Evolutionary conservation across 2,113 vertebrate species (phyloP).

Genomic region (Ochotona princeps): DNA sequence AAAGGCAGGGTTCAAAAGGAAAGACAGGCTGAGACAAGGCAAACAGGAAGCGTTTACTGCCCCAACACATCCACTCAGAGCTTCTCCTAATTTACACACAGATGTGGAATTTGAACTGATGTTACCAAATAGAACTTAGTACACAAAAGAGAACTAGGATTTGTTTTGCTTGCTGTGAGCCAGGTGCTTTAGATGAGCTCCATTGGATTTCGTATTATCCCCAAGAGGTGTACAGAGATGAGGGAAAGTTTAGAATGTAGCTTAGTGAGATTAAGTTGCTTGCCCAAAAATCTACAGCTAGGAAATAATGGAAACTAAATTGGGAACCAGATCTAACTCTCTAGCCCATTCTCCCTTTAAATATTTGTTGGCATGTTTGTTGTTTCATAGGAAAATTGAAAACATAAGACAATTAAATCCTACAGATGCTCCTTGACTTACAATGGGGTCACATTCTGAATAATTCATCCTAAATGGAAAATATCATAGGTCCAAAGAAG

Average conservation of each 20-base stretch:
- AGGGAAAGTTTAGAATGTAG: not conserved
- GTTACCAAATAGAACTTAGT: not conserved
- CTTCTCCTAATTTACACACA: not conserved
- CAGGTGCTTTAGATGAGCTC: not conserved
- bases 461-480: not conserved
- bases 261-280: not conserved
- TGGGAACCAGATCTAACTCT: not conserved
- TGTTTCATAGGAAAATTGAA: constrained; percentile 50
- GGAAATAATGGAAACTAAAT: not conserved
- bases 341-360: not conserved
- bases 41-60: not conserved
- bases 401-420: not conserved
- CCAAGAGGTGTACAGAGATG: not conserved
- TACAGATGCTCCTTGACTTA: not conserved
- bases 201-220: not conserved
- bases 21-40: not conserved
- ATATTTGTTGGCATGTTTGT: not conserved
- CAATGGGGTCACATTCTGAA: not conserved
- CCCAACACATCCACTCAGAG: too few relatives aligned
- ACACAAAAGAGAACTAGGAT: not conserved
- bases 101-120: not conserved
- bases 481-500: not conserved
- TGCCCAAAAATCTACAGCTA: not conserved
- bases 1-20: not conserved
- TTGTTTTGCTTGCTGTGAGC: not conserved